A percentile compares a stretch with the other conserved stretches of the same genome.
These are phyloP conservation scores for Scelioninae gen. 1 DNA, from an alignment of 2,888 invertebrate species.

Conservation along the genomic window DNA sequence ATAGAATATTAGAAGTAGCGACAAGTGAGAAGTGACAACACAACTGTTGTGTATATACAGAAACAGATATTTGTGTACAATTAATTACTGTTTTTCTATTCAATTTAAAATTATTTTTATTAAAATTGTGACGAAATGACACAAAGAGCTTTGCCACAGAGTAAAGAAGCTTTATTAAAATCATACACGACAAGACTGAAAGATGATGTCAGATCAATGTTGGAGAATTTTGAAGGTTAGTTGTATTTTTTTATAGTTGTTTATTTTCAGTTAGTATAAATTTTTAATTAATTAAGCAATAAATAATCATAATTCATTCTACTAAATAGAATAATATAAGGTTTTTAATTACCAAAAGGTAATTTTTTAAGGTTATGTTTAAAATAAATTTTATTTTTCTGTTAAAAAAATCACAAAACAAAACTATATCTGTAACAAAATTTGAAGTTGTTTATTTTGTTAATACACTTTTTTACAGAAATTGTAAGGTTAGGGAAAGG, in stretches of 20 bases:
- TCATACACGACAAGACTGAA: constrained; percentile 97
- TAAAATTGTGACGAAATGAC: constrained; percentile 74
- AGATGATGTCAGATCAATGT: constrained; percentile 98
- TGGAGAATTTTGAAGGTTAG: constrained; percentile 97
- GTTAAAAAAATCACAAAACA: background rate
- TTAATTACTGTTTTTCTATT: too few relatives aligned
- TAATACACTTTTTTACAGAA: constrained; percentile 87
- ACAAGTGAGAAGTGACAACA: too few relatives aligned
- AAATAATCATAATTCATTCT: too few relatives aligned
- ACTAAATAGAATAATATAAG: too few relatives aligned
- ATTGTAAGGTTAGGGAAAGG: constrained; percentile 95
- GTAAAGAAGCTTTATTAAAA: constrained; percentile 97
- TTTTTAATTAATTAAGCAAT: constrained; percentile 68
- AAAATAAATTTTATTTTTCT: too few relatives aligned
- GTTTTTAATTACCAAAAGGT: constrained; percentile 58
- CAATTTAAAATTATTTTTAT: background rate
- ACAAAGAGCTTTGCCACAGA: constrained; percentile 91
- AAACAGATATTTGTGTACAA: too few relatives aligned
- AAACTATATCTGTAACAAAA: too few relatives aligned
- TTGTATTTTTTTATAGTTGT: background rate
- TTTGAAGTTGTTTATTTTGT: constrained; percentile 31
- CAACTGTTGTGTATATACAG: too few relatives aligned
- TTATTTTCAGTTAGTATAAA: background rate
- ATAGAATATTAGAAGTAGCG: too few relatives aligned
- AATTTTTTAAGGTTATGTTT: background rate